Evolutionary conservation across 2,113 vertebrate species (phyloP).

Genomic region (Loxodonta africana): DNA sequence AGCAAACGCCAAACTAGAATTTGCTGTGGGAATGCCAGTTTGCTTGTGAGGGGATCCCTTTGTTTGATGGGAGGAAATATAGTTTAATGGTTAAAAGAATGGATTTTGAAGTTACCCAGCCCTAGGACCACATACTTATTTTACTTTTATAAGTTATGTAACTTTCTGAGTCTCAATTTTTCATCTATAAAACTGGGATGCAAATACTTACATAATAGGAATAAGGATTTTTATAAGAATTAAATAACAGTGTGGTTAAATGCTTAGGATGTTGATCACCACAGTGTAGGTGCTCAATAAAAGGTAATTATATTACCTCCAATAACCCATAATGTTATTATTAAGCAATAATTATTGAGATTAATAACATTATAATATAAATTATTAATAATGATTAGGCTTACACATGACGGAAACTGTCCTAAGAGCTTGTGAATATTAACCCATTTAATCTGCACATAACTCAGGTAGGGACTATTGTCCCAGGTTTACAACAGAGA

Average conservation of each 20-base stretch:
- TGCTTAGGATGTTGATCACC: neutral
- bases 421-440: neutral
- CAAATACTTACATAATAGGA: neutral
- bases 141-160: neutral
- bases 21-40: neutral
- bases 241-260: neutral
- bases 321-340: neutral
- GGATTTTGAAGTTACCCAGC: neutral
- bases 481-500: neutral
- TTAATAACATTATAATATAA: neutral
- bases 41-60: neutral
- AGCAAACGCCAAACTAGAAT: neutral
- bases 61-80: neutral
- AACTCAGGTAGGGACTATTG: neutral
- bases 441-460: neutral
- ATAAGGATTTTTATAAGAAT: neutral
- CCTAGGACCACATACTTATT: neutral
- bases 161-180: slow-evolving; percentile 26
- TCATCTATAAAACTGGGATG: slow-evolving; percentile 28
- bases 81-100: neutral
- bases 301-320: neutral
- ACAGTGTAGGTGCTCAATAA: neutral
- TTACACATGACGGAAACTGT: neutral
- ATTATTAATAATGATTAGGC: neutral
- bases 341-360: neutral